phyloP scores from a whole-genome alignment of 1,140 invertebrate genomes.

The Cydia pomonella region DNA sequence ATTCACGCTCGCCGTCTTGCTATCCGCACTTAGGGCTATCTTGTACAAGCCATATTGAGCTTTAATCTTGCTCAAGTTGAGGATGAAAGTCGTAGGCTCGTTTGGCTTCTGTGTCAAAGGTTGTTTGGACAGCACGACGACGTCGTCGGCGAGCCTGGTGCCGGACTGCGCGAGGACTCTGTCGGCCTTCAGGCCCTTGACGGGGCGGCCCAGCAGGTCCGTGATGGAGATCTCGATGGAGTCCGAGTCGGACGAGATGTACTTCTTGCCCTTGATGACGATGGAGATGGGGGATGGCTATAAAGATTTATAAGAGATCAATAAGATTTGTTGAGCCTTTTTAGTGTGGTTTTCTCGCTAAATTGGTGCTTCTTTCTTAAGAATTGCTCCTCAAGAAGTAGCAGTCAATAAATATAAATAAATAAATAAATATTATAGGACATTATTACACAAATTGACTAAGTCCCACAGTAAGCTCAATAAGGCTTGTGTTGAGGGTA shows the following conservation, averaged over 20 bases:
- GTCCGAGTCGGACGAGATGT: constrained; percentile 87
- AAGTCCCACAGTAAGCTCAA: too few species aligned
- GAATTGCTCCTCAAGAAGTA: too few species aligned
- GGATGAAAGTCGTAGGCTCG: constrained; percentile 86
- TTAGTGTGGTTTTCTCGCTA: too few species aligned
- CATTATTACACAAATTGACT: too few species aligned
- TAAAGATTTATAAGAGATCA: too few species aligned
- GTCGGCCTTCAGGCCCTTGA: constrained; percentile 82
- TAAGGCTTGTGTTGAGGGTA: too few species aligned
- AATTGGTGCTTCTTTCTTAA: too few species aligned
- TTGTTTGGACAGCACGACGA: constrained; percentile 87
- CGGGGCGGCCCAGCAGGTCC: constrained; percentile 90
- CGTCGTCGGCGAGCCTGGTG: constrained; percentile 87
- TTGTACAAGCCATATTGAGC: constrained; percentile 92
- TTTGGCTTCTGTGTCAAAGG: constrained; percentile 73
- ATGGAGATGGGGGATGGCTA: constrained; percentile 87
- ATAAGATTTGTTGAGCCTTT: too few species aligned
- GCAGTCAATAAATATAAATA: too few species aligned
- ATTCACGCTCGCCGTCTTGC: constrained; percentile 85
- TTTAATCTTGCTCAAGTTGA: constrained; percentile 91
- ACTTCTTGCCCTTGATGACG: constrained; percentile 86
- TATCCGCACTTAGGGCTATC: constrained; percentile 87
- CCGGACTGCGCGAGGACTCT: constrained; percentile 89
- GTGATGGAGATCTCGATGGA: constrained; percentile 89
- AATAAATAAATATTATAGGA: too few species aligned